Base-by-base conservation (phyloP, 2,113 vertebrate species). In the Percina caprodes region DNA sequence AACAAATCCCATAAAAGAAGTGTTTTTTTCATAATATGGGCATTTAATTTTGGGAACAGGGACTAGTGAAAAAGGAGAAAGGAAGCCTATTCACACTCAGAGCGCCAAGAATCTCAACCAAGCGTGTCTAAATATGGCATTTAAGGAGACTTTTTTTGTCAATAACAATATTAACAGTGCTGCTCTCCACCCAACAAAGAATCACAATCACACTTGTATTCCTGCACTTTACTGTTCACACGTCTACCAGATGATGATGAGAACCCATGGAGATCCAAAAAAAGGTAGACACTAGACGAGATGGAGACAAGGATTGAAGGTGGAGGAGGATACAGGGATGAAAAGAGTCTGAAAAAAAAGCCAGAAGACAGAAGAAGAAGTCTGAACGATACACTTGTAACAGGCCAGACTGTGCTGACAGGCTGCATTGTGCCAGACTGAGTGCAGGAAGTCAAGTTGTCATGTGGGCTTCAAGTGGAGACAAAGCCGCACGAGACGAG, bases 401-500 rank as follows among this genome's bases (percentile, higher is more conserved):
- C 45, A 19, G 33, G n/a, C 55, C 55, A 7, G 42, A 14, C 52
- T 39, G 42, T 2, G 26, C 59, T 77, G 83, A 84, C 78, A 72
- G 77, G 33, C 62, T 59, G 62, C 70, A 48, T 45, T 79, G 77
- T 82, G 68, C 56, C 71, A 77, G 45, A 46, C 58, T 16, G 76
- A 78, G 75, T 80, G 69, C 84, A 80, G 76, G 79, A 83, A 83
- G 84, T 86, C 59, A 46, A 55, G 51, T 60, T 69, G 81, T 79
- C 76, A 82, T 58, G 68, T 58, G 49, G 51, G 58, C 71, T 73
- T 85, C 39, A 65, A 83, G 52, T 23, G 80, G 65, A 86, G 86
- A 86, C 81, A 78, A 85, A 87, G 77, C 68, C 82, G 24, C 74
- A 55, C 6, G n/a, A 77, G 71, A 61, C 24, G 58, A 74, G 56